Percentiles rank a stretch among this genome's conserved stretches.
Evolutionary conservation across 2,888 invertebrate genomes (phyloP).

Genomic region (Macroteleia sp.): DNA sequence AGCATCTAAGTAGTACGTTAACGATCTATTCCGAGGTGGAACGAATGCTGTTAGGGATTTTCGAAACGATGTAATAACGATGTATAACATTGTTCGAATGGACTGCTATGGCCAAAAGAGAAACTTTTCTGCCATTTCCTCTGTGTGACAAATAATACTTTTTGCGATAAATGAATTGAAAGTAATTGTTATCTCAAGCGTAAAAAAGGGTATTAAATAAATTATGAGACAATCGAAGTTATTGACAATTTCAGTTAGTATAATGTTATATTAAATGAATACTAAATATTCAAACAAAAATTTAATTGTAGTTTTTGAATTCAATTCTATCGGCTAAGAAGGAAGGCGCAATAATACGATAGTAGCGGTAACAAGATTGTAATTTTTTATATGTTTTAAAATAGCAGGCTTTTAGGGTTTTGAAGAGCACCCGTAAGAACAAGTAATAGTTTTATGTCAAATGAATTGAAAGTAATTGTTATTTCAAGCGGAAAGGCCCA

Average conservation of each 20-base stretch:
- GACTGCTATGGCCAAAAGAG: not conserved
- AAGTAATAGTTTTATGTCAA: conserved; percentile 1
- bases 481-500: not conserved
- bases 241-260: not conserved
- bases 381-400: not conserved
- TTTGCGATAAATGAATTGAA: conserved; percentile 5
- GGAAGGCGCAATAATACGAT: not conserved
- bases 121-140: not conserved
- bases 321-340: not conserved
- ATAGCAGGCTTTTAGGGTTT: not conserved
- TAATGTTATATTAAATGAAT: not conserved
- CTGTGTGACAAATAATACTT: conserved; percentile 7
- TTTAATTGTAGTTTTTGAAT: not conserved
- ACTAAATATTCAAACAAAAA: not conserved
- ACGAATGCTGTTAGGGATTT: conserved; percentile 25
- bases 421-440: not conserved
- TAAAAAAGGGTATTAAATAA: not conserved
- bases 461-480: conserved; percentile 15
- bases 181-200: not conserved
- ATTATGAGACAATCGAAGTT: not conserved
- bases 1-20: conserved; percentile 41
- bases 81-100: conserved; percentile 16
- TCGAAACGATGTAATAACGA: conserved; percentile 24
- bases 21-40: conserved; percentile 29
- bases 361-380: not conserved